A percentile compares a stretch with the other conserved stretches of the same genome.
These are phyloP conservation scores for Drosophila elegans DNA, from an alignment of 1,140 invertebrate species.

Conservation along the genomic window DNA sequence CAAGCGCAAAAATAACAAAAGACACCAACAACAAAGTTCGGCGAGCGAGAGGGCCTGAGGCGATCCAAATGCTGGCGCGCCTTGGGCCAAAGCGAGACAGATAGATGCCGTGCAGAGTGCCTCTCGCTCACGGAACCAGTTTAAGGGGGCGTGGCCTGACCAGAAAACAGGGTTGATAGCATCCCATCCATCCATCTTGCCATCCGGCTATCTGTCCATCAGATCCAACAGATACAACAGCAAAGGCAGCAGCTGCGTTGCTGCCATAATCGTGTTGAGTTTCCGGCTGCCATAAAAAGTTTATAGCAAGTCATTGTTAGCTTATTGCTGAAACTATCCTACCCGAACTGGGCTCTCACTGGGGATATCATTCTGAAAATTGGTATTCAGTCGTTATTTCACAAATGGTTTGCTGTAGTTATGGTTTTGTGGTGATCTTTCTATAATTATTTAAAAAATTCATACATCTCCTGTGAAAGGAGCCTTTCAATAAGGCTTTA, in stretches of 20 bases:
- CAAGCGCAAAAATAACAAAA: conserved; percentile 84
- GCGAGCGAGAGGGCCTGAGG: conserved; percentile 16
- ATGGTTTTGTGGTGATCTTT: background rate
- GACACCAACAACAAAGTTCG: conserved; percentile 37
- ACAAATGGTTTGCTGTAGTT: background rate
- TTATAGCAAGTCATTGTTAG: conserved; percentile 30
- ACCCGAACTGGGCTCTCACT: background rate
- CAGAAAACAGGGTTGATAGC: conserved; percentile 64
- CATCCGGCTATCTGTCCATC: conserved; percentile 38
- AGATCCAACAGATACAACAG: conserved; percentile 15
- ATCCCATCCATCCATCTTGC: conserved; percentile 56
- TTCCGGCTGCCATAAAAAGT: conserved; percentile 55
- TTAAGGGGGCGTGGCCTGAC: conserved; percentile 61
- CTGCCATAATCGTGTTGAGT: conserved; percentile 38
- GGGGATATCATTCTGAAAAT: background rate
- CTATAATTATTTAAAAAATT: background rate
- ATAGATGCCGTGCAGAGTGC: conserved; percentile 12
- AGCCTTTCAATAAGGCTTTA: too few species aligned
- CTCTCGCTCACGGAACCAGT: conserved; percentile 56
- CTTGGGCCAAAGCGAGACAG: conserved; percentile 39
- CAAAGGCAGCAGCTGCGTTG: conserved; percentile 3
- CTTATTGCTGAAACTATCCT: background rate
- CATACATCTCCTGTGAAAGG: too few species aligned
- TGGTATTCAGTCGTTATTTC: background rate
- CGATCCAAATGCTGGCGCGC: conserved; percentile 1